Evolutionary conservation across 2,888 invertebrate species (phyloP), one percentile per base, ranked within the genome.

Genomic region (Drosophila multiciliata): DNA sequence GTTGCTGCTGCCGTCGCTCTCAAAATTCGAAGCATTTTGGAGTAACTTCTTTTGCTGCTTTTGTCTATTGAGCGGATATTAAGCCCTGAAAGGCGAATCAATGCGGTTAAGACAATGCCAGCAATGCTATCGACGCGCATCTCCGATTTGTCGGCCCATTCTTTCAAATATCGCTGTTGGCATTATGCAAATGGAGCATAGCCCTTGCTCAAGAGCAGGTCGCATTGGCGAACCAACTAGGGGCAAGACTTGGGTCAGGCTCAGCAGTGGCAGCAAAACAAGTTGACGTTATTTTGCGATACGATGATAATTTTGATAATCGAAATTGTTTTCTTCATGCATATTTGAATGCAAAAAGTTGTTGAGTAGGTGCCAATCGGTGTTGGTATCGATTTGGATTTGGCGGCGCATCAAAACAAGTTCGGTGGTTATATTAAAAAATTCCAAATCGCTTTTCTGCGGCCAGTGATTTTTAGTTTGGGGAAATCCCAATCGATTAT

Each of bases 401-500:
- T 72, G 64, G 72, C 85, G 75, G 70, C 66, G 48, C 52, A 66
- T 63, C 79, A 69, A 84, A 88, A 90, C 90, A 73, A 90, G 84
- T 84, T 84, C 87, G 81, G 78, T 66, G 63, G n/a, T 33, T 45
- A 69, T 59, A 66, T 55, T 69, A 53, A 52, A 49, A 82, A 82
- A 73, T 78, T 68, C 65, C 85, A 42, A 65, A 62, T 70, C 62
- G 73, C 55, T 70, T 89, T 62, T 71, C 57, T 78, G 75, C 57
- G 71, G 45, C 53, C 67, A 38, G 61, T 78, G 45, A 76, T 89
- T 87, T 90, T 73, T 90, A 90, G 64, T 84, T 82, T 75, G 89
- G 84, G 84, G 78, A 90, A 89, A 90, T 89, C 89, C 84, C 84
- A 73, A 68, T 55, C 78, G 82, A 68, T 89, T 89, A 72, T 90